phyloP scores from a whole-genome alignment of 2,797 vertebrate genomes.

The Sebastes taczanowskii region DNA sequence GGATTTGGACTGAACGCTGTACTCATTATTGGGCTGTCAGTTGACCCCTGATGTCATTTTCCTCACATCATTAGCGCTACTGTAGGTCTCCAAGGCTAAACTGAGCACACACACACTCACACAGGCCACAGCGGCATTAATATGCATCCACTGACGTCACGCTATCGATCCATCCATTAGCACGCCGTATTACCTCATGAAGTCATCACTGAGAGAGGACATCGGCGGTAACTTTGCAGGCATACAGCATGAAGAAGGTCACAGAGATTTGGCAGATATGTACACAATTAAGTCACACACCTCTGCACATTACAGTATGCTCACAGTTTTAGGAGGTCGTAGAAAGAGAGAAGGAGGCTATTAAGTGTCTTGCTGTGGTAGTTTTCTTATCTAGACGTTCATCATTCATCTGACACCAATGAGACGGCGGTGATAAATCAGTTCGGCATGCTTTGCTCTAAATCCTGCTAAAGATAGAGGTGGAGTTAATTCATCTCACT shows the following conservation, averaged over 20 bases:
- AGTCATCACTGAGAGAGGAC: slow-evolving; percentile 39
- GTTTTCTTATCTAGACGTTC: slow-evolving; percentile 45
- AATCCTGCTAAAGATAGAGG: slow-evolving; percentile 60
- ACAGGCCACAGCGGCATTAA: slow-evolving; percentile 47
- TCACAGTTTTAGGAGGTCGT: slow-evolving; percentile 11
- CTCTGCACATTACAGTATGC: not conserved
- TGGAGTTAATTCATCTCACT: slow-evolving; percentile 68
- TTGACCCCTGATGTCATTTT: slow-evolving; percentile 69
- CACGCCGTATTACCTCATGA: slow-evolving; percentile 47
- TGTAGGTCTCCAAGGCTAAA: slow-evolving; percentile 35
- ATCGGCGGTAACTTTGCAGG: slow-evolving; percentile 31
- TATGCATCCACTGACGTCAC: slow-evolving; percentile 64
- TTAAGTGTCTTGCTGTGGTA: slow-evolving; percentile 31
- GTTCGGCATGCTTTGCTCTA: slow-evolving; percentile 10
- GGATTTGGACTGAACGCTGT: slow-evolving; percentile 52
- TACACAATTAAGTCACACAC: slow-evolving; percentile 46
- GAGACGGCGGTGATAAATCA: slow-evolving; percentile 66
- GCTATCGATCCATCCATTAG: slow-evolving; percentile 66
- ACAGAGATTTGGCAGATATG: slow-evolving; percentile 20
- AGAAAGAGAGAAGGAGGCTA: slow-evolving; percentile 17
- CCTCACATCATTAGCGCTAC: slow-evolving; percentile 63
- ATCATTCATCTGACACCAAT: slow-evolving; percentile 60
- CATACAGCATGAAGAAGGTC: slow-evolving; percentile 37
- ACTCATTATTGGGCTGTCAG: slow-evolving; percentile 76
- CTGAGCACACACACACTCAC: slow-evolving; percentile 9